A percentile compares a stretch with the other conserved stretches of the same genome.
Conservation (phyloP, 2,113 vertebrate species). For the Cheilinus undulatus region DNA sequence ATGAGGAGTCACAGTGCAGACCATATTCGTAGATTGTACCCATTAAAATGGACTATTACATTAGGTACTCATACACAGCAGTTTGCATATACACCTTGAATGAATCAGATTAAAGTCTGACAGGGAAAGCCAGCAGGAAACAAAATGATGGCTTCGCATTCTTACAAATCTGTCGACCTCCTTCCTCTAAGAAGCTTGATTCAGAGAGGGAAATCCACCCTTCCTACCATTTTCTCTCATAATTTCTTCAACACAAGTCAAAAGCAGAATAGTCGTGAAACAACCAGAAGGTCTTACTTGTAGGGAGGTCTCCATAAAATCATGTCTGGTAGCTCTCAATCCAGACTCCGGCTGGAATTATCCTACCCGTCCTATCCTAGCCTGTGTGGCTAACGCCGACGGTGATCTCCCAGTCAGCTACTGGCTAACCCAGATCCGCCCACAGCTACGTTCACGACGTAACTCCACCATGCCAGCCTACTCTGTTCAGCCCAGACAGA, state of each 20-base stretch:
- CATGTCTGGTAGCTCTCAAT: slow-evolving; percentile 53
- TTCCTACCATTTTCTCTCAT: neutral
- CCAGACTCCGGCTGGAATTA: slow-evolving; percentile 48
- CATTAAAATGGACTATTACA: neutral
- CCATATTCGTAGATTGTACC: neutral
- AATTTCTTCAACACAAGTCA: neutral
- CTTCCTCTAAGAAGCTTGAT: slow-evolving; percentile 24
- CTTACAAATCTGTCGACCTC: slow-evolving; percentile 37
- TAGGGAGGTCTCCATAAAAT: slow-evolving; percentile 52
- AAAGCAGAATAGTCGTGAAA: neutral
- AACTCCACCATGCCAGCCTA: neutral
- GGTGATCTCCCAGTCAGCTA: slow-evolving; percentile 27
- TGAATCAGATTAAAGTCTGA: neutral
- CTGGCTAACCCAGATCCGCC: slow-evolving; percentile 56
- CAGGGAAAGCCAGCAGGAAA: neutral
- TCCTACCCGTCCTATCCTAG: slow-evolving; percentile 70
- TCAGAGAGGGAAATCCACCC: slow-evolving; percentile 32
- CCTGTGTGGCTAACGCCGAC: slow-evolving; percentile 50
- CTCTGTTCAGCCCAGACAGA: neutral
- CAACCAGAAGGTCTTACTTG: slow-evolving; percentile 58
- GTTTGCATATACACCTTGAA: neutral
- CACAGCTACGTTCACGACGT: slow-evolving; percentile 51
- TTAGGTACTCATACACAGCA: neutral
- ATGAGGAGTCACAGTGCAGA: neutral
- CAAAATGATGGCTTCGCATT: slow-evolving; percentile 4